Percentiles rank a stretch among this genome's conserved stretches.
phyloP scores from a whole-genome alignment of 2,888 invertebrate species.

The Phragmatobia fuliginosa region DNA sequence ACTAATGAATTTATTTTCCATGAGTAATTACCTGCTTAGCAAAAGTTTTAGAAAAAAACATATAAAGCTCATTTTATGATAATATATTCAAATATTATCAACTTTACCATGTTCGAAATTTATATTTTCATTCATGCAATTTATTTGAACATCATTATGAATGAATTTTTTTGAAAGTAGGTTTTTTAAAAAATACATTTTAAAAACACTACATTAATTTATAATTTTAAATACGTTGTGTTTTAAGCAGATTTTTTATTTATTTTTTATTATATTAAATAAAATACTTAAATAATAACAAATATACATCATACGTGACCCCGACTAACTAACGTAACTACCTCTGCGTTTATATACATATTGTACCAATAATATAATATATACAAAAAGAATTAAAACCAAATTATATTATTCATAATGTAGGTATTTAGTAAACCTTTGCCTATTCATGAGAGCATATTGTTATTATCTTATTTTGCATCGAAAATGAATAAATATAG shows the following conservation, averaged over 20 bases:
- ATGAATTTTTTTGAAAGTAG: constrained; percentile 2
- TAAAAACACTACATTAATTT: background rate
- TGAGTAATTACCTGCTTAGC: constrained; percentile 27
- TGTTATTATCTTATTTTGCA: background rate
- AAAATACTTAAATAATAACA: too few species aligned
- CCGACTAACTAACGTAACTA: too few species aligned
- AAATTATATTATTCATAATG: background rate
- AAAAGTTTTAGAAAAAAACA: constrained; percentile 11
- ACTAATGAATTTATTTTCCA: constrained; percentile 41
- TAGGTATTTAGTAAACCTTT: background rate
- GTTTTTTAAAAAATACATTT: background rate
- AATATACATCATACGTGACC: too few species aligned
- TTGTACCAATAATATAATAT: too few species aligned
- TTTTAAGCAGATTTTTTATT: too few species aligned
- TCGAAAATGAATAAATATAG: background rate
- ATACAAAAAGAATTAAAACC: background rate
- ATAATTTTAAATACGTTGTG: background rate
- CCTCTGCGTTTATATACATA: too few species aligned
- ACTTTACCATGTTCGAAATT: constrained; percentile 7
- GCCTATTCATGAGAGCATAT: background rate
- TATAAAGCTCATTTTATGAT: background rate
- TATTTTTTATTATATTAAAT: too few species aligned
- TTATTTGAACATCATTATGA: background rate
- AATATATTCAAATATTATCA: constrained; percentile 2
- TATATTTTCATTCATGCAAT: background rate